phyloP scores from a whole-genome alignment of 2,888 invertebrate species.

The Nephrotoma appendiculata region DNA sequence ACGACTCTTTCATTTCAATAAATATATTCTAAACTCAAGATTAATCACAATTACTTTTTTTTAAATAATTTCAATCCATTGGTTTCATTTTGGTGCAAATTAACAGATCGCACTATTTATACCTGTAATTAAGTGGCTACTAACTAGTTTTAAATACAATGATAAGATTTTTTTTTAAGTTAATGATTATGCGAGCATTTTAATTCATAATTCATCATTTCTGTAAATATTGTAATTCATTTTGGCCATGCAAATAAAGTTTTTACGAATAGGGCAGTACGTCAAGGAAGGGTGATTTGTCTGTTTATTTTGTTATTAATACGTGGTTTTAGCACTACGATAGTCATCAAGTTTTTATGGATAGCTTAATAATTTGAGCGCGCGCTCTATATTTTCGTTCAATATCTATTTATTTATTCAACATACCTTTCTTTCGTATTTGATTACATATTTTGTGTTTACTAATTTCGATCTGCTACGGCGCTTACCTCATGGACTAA shows the following conservation, averaged over 20 bases:
- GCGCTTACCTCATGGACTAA: no score
- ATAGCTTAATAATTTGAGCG: no score
- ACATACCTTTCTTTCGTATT: no score
- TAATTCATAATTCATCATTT: not conserved
- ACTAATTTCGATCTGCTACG: no score
- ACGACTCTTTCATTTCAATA: not conserved
- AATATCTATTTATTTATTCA: no score
- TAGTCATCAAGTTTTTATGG: no score
- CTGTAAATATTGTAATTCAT: not conserved
- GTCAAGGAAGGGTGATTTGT: not conserved
- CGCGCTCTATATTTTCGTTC: no score
- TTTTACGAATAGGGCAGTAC: not conserved
- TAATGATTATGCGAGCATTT: not conserved
- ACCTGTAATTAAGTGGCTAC: not conserved
- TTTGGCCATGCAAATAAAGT: not conserved
- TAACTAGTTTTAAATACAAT: not conserved
- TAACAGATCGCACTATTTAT: not conserved
- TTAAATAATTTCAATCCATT: not conserved
- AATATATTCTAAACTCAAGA: not conserved
- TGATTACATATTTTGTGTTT: no score
- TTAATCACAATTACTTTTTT: not conserved
- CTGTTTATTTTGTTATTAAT: not conserved
- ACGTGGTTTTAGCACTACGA: no score
- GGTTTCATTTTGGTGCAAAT: not conserved
- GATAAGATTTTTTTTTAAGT: not conserved